Conservation (phyloP, 1,140 invertebrate species). For the Planococcus citri region DNA sequence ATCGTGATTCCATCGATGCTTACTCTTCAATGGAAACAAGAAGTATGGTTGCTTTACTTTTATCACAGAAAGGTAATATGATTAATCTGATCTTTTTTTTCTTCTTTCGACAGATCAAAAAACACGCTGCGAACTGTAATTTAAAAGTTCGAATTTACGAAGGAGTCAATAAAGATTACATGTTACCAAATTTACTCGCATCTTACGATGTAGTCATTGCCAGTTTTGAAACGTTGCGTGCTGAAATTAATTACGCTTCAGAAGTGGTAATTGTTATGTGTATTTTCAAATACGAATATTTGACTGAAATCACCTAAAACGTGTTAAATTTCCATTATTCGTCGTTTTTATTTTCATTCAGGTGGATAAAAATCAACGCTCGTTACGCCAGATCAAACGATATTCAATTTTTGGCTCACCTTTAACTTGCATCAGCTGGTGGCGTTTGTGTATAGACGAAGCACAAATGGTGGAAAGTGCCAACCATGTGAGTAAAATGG, state of each 20-base stretch:
- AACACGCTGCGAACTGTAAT: constrained; percentile 43
- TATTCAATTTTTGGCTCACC: constrained; percentile 49
- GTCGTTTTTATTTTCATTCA: constrained; percentile 13
- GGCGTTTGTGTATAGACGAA: constrained; percentile 68
- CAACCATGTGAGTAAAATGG: constrained; percentile 44
- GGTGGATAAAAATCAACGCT: constrained; percentile 14
- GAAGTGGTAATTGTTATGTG: neutral
- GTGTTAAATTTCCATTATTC: too few relatives aligned
- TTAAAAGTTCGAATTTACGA: constrained; percentile 46
- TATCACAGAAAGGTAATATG: neutral
- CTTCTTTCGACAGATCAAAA: constrained; percentile 36
- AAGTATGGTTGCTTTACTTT: constrained; percentile 31
- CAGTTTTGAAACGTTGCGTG: constrained; percentile 47
- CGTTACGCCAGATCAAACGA: constrained; percentile 41
- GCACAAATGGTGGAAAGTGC: constrained; percentile 66
- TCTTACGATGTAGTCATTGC: constrained; percentile 62
- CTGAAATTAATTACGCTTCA: constrained; percentile 42
- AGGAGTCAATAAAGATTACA: constrained; percentile 43
- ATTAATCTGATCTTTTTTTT: neutral
- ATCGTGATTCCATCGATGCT: constrained; percentile 61
- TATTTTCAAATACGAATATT: too few relatives aligned
- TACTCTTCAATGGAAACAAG: constrained; percentile 57
- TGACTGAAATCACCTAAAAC: too few relatives aligned
- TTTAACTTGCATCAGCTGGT: constrained; percentile 55
- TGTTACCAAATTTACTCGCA: constrained; percentile 50